These are phyloP conservation scores for Avahi laniger DNA, from an alignment of 2,797 vertebrate species.

Conservation along the genomic window DNA sequence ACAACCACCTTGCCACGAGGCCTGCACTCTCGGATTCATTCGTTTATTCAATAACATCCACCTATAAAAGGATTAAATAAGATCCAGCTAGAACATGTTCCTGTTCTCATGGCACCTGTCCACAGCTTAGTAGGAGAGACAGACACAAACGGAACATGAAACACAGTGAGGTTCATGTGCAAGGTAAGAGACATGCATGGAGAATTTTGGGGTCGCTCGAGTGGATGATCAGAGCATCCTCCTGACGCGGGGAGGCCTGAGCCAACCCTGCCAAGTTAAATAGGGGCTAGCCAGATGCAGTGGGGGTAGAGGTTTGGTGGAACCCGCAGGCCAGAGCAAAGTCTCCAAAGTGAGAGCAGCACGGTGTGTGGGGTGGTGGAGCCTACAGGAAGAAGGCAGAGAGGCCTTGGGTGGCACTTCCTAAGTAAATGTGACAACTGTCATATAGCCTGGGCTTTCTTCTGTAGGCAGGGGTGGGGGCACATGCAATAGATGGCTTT, in stretches of 20 bases:
- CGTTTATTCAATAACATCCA: not conserved
- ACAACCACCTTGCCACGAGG: not conserved
- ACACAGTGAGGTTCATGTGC: not conserved
- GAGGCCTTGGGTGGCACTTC: not conserved
- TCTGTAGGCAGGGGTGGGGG: not conserved
- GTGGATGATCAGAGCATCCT: not conserved
- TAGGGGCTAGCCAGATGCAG: not conserved
- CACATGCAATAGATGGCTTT: not conserved
- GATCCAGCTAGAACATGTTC: not conserved
- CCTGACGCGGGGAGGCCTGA: not conserved
- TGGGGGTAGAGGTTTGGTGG: not conserved
- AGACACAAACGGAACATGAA: too few species aligned
- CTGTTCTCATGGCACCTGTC: accelerated
- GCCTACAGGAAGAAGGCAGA: not conserved
- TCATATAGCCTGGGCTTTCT: not conserved
- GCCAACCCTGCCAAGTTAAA: not conserved
- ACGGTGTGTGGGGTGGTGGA: too few species aligned
- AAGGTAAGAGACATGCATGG: not conserved
- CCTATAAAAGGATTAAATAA: not conserved
- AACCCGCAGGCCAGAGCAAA: not conserved
- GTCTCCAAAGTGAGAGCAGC: not conserved
- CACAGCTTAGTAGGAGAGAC: not conserved
- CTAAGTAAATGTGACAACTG: not conserved
- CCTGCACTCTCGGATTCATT: not conserved
- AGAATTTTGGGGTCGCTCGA: not conserved